A percentile compares a stretch with the other conserved stretches of the same genome.
Conservation (phyloP, 2,888 invertebrate species). For the Pandemis corylana region DNA sequence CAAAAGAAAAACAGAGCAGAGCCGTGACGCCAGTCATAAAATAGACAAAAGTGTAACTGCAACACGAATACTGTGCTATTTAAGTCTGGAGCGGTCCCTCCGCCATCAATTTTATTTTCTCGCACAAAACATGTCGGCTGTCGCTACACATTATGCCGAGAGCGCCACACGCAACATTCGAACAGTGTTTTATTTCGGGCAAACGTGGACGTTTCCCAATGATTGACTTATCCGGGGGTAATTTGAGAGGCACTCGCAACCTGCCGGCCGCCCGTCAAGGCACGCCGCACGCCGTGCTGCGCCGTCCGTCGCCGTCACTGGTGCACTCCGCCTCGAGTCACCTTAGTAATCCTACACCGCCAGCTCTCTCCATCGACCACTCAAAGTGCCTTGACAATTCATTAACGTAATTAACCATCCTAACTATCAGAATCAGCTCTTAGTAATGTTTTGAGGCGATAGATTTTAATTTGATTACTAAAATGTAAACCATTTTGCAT, state of each 20-base stretch:
- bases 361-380: slow-evolving; percentile 46
- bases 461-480: not conserved
- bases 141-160: slow-evolving; percentile 80
- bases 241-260: slow-evolving; percentile 78
- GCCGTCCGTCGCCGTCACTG: slow-evolving; percentile 54
- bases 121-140: slow-evolving; percentile 84
- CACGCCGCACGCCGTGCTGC: slow-evolving; percentile 47
- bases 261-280: slow-evolving; percentile 46
- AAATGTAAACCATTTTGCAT: not conserved
- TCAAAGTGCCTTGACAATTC: slow-evolving; percentile 38
- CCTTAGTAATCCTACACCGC: slow-evolving; percentile 66
- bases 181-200: slow-evolving; percentile 81
- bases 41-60: slow-evolving; percentile 81
- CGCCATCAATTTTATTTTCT: slow-evolving; percentile 84
- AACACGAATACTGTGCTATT: slow-evolving; percentile 79
- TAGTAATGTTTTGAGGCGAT: not conserved
- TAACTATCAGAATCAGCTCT: not conserved
- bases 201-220: slow-evolving; percentile 80
- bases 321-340: slow-evolving; percentile 47
- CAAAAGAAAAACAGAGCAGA: slow-evolving; percentile 57
- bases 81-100: slow-evolving; percentile 76
- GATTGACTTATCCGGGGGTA: slow-evolving; percentile 85
- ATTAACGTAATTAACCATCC: slow-evolving; percentile 28
- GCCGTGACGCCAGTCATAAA: slow-evolving; percentile 77
- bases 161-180: slow-evolving; percentile 81